Conservation (phyloP, 1,140 invertebrate species). For the Drosophila melanica region DNA sequence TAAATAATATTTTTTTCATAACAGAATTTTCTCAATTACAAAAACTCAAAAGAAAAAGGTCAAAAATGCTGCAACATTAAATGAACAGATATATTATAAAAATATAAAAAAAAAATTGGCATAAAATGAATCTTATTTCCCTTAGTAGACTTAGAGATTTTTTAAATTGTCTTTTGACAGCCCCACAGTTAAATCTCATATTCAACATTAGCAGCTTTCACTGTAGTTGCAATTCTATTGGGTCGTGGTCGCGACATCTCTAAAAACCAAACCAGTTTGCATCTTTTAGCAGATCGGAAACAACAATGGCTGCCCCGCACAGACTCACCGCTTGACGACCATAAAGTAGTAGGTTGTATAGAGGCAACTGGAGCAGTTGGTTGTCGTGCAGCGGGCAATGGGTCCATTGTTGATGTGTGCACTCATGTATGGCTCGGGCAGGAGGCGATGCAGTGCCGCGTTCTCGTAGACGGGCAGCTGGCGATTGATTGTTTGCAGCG, state of each 20-base stretch:
- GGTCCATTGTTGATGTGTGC: constrained; percentile 69
- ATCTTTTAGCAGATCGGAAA: not conserved
- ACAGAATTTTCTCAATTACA: too few species aligned
- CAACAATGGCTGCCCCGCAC: constrained; percentile 2
- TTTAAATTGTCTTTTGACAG: not conserved
- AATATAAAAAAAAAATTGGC: too few species aligned
- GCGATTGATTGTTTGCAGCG: constrained; percentile 64
- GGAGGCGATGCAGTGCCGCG: constrained; percentile 54
- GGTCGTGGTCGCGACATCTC: constrained; percentile 1
- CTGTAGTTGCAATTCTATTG: constrained; percentile 29
- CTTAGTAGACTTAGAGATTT: too few species aligned
- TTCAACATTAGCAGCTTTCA: constrained; percentile 2
- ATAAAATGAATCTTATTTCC: too few species aligned
- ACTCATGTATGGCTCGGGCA: constrained; percentile 76
- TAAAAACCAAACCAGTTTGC: constrained; percentile 5
- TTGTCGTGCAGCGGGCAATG: constrained; percentile 69
- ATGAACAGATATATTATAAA: too few species aligned
- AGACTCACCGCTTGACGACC: constrained; percentile 76
- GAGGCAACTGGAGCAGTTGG: constrained; percentile 69
- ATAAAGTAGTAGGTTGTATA: constrained; percentile 83
- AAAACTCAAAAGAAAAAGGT: too few species aligned
- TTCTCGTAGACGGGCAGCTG: constrained; percentile 65
- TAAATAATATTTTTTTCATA: too few species aligned
- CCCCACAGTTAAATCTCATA: not conserved
- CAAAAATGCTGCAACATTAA: too few species aligned